Base-by-base conservation (phyloP, 64 coral and sea anemone genomes). In the Pocillopora verrucosa region DNA sequence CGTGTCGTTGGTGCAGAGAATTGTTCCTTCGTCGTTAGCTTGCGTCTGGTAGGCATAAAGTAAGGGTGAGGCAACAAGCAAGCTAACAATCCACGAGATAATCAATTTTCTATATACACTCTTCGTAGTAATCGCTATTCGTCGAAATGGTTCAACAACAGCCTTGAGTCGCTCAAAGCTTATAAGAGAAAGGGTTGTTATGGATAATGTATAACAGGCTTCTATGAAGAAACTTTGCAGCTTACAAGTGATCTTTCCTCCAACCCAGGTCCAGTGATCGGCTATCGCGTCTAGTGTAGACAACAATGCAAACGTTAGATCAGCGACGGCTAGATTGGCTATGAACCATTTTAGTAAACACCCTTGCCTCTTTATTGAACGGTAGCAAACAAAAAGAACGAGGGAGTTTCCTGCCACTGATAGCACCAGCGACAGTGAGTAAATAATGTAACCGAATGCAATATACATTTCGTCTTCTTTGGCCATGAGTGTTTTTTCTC, bases 341-440 rank as follows among this genome's bases (percentile, higher is more conserved):
- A 92, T 92, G 16, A 87, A 79, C 61, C 77, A 92, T 65, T 88
- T 87, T 0, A 92, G 17, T 10, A 76, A 79, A n/a, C 76, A 70
- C 13, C 41, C 36, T 16, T 62, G 45, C 56, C 91, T 77, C 24
- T 76, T 83, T 64, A 72, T 41, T 64, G 35, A 16, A 65, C 65
- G 77, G 25, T 86, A 87, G 5, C 35, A 77, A 61, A 75, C 41
- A 2, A 25, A 38, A 4, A 92, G 35, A 22, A 92, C 82, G 16
- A 72, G 38, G 16, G 51, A 13, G 45, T 92, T 92, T 69, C 90
- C 90, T 45, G 72, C 17, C n/a, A 86, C 19, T 16, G 90, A 87
- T 30, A 64, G 64, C 0, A 64, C 2, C 15, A 63, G 64, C 30
- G 64, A 30, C 22, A 26, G 57, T 11, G 22, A 80, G 57, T 80